Evolutionary conservation across 2,888 invertebrate genomes (phyloP), one percentile per base, ranked within the genome.

Genomic region (Microdon myrmicae): DNA sequence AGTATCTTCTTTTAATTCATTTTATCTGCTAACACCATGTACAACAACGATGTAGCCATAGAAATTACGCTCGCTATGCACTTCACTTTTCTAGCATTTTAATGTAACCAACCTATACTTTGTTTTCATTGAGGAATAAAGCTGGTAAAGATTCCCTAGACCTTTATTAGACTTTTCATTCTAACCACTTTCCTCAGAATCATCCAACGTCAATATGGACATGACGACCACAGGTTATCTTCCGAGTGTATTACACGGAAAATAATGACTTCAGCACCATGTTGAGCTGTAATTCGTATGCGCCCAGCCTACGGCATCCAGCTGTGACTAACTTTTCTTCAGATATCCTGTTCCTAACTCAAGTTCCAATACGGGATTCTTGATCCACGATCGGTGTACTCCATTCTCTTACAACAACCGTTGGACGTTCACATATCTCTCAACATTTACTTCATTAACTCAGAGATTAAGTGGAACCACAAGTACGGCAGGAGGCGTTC

Each of bases 391-490:
- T 23, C 38, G 35, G 38, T 26, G 34, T 34, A 61, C 55, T 61
- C 56, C 48, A 56, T 56, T 56, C 20, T 31, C n/a, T 31, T 22
- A 56, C 44, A 45, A 20, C 49, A 45, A 45, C 56, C 45, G 49
- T 37, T 55, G 32, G 45, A 56, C 45, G 51, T 43, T 43, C 45
- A 45, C 26, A 41, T 25, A 38, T 47, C 43, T 43, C 32, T 32
- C 13, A 2, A 3, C 25, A 43, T 43, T 41, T 35, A 19, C 23
- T 51, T 64, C 58, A 64, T 58, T 58, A 51, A 53, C 49, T 56
- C 19, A 31, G 41, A 32, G 47, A 35, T 26, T 14, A 31, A 51
- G 20, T 39, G 8, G 12, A 9, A 17, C 2, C 13, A 32, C 14
- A 3, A 32, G 8, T 9, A 5, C 23, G 22, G 17, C 8, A 12